Base-by-base conservation (phyloP, 2,888 invertebrate genomes). In the Agonum fuliginosum region DNA sequence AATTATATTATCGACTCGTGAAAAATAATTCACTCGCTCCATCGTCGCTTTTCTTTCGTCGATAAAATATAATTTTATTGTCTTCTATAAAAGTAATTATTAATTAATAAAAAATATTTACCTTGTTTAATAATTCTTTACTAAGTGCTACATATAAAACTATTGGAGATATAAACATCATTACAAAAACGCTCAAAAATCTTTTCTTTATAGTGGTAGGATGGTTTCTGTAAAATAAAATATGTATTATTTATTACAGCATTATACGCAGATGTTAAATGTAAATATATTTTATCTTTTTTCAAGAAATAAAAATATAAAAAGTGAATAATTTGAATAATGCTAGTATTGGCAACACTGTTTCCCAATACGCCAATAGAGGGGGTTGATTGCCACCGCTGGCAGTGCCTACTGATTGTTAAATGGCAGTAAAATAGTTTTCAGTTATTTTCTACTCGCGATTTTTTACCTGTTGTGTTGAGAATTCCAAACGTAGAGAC, bases 401-500 rank as follows among this genome's bases (percentile, higher is more conserved):
- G 78, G 77, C 76, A 78, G 71, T 69, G 65, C 71, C 72, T 77
- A 77, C 77, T 65, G 78, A 70, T 78, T 76, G 65, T 74, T 71
- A 74, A 76, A 75, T 75, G 65, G 67, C 51, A 54, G 70, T 77
- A 41, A 30, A 37, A 71, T 71, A 54, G 43, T 67, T 69, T 77
- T 70, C 70, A 41, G 30, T 77, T 70, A 58, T 70, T 77, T 77
- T 41, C 43, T 3, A 54, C 58, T 69, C 30, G 54, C 41, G 58
- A 37, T 70, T 77, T 70, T 81, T 84, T 90, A 93, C 94, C 94
- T 94, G 89, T 90, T 90, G 82, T 93, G 90, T 83, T 92, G 91
- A 78, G 92, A 91, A 83, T 91, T 93, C 96, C 97, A 97, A 71
- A 97, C 91, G 86, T 97, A 96, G 78, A 97, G 90, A 87, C 97